Percentiles rank a stretch among this genome's conserved stretches.
Evolutionary conservation across 1,140 invertebrate species (phyloP).

Genomic region (Eciton burchellii): DNA sequence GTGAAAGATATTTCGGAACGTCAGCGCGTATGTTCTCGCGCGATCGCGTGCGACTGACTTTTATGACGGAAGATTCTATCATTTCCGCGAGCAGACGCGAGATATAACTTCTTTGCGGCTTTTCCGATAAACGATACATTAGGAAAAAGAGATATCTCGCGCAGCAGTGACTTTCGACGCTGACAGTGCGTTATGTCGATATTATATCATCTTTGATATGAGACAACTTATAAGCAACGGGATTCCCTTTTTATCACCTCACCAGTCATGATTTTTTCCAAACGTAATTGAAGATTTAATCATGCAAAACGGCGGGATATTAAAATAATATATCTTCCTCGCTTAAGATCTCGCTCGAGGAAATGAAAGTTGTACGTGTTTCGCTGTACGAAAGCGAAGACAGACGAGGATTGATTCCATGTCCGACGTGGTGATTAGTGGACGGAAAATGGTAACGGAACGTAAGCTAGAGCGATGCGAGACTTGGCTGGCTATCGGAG

Average conservation of each 20-base stretch:
- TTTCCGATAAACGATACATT: background rate
- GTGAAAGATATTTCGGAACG: background rate
- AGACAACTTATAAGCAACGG: background rate
- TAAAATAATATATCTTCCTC: slow-evolving; percentile 36
- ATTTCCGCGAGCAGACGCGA: background rate
- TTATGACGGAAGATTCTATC: background rate
- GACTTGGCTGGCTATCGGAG: background rate
- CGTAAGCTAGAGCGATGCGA: slow-evolving; percentile 5
- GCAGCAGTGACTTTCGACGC: background rate
- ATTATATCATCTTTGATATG: slow-evolving; percentile 7
- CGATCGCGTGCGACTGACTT: background rate
- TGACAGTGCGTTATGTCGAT: background rate
- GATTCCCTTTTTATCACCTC: background rate
- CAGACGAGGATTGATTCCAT: slow-evolving; percentile 27
- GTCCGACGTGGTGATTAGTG: background rate
- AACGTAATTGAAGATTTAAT: background rate
- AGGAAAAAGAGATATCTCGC: background rate
- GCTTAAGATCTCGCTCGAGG: background rate
- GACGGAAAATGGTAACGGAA: slow-evolving; percentile 7
- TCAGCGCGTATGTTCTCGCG: background rate
- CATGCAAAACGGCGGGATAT: slow-evolving; percentile 18
- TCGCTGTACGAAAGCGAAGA: slow-evolving; percentile 11
- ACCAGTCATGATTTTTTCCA: background rate
- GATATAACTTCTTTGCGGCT: background rate
- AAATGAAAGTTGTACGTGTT: slow-evolving; percentile 17